These are phyloP conservation scores for Eulemur coronatus DNA, from an alignment of 2,797 vertebrate genomes.

Conservation along the genomic window DNA sequence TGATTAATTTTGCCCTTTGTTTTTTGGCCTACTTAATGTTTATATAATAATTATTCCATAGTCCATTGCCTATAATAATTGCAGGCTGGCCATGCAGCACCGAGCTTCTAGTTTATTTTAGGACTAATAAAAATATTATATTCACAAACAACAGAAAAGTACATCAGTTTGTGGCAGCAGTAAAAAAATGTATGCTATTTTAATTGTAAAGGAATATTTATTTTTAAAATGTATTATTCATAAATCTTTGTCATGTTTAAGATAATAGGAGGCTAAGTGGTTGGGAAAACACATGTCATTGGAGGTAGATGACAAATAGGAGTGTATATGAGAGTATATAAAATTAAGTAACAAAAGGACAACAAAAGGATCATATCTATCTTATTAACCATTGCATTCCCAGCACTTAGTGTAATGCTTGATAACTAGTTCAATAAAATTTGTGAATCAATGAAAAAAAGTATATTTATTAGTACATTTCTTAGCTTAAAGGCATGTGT, in stretches of 20 bases:
- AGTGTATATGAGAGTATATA: neutral
- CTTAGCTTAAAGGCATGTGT: neutral
- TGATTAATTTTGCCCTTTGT: neutral
- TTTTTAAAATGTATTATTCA: neutral
- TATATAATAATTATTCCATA: neutral
- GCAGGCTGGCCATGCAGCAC: neutral
- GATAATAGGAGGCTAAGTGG: neutral
- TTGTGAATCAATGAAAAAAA: neutral
- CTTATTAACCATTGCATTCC: neutral
- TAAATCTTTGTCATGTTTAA: neutral
- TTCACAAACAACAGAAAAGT: neutral
- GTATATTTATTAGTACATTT: neutral
- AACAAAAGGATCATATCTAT: neutral
- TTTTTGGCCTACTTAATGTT: neutral
- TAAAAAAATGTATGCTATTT: neutral
- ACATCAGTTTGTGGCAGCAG: neutral
- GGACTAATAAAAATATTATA: neutral
- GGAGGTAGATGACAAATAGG: neutral
- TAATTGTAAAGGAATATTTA: neutral
- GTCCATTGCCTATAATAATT: neutral
- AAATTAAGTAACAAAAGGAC: neutral
- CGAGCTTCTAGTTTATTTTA: neutral
- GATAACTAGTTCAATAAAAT: neutral
- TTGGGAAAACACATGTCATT: neutral
- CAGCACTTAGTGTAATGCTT: neutral